Evolutionary conservation across 2,113 vertebrate species (phyloP), one percentile per base, ranked within the genome.

Genomic region (Montifringilla adamsi): DNA sequence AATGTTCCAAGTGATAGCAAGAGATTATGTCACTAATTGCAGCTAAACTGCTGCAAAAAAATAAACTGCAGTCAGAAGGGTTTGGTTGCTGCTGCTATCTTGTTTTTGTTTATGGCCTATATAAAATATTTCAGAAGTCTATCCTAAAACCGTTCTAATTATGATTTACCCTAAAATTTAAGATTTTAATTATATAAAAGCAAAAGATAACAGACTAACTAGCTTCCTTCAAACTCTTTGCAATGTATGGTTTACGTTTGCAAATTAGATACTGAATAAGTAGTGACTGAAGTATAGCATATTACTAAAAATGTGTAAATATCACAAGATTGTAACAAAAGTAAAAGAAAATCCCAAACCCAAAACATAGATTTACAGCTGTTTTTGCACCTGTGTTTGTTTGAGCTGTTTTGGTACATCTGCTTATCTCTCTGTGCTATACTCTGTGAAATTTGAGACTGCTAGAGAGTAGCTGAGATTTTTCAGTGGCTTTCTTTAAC

Each of bases 321-420:
- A 52, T 50, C 26, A 20, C 27, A 70, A 47, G 20, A 60, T 30
- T 22, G 3, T 43, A 49, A 49, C 3, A 27, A 39, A 77, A 11
- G 24, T 8, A 0, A 35, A 10, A 28, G 55, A 28, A 9, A 21
- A 4, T 4, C 12, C 1, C 20, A 60, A 49, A 26, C 12, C 15
- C 6, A 23, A 35, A 88, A 2, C 10, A 11, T 8, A 30, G 7
- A 44, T 59, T 72, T 95, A 6, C 33, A 70, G 19, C 6, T 72
- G 11, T 0, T 69, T 78, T 85, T 77, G 70, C 26, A 37, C 7
- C 9, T 47, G 26, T 37, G 3, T 44, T 83, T 72, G 3, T 89
- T 72, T 55, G 24, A 70, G 26, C 20, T 11, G 1, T 59, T 35
- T 35, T 53, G 26, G 22, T 73, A 20, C 10, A 22, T 30, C 35